Conservation (phyloP, 1,140 invertebrate genomes). For the Papilio dardanus region DNA sequence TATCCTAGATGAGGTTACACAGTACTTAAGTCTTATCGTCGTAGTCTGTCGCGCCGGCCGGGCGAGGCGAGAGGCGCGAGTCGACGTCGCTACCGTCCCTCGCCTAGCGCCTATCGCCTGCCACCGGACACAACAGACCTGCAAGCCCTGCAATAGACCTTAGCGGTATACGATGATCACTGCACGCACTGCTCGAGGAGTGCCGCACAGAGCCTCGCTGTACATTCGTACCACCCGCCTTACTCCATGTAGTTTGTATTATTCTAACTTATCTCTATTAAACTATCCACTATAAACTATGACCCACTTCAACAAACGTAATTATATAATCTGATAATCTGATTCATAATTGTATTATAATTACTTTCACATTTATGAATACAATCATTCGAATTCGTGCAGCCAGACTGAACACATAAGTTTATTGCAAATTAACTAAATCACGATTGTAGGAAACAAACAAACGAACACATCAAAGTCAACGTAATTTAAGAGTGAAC, state of each 20-base stretch:
- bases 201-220: not conserved
- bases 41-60: not conserved
- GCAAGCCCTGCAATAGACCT: conserved; percentile 20
- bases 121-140: conserved; percentile 24
- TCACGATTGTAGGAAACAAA: conserved; percentile 16
- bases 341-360: not conserved
- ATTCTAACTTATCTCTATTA: conserved; percentile 24
- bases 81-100: not conserved
- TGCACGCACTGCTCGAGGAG: no score
- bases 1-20: conserved; percentile 29
- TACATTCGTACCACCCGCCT: no score
- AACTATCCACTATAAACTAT: conserved; percentile 23
- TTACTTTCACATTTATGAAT: conserved; percentile 29
- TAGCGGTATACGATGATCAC: not conserved
- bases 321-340: conserved; percentile 1
- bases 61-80: not conserved
- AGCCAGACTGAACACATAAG: conserved; percentile 34
- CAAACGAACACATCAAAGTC: not conserved
- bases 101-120: conserved; percentile 27
- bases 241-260: no score
- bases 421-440: conserved; percentile 34
- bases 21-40: conserved; percentile 19
- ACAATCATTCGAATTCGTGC: not conserved
- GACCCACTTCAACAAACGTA: conserved; percentile 3
- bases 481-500: not conserved